These are phyloP conservation scores for Chloropsis hardwickii DNA, from an alignment of 2,113 vertebrate genomes.

Conservation along the genomic window DNA sequence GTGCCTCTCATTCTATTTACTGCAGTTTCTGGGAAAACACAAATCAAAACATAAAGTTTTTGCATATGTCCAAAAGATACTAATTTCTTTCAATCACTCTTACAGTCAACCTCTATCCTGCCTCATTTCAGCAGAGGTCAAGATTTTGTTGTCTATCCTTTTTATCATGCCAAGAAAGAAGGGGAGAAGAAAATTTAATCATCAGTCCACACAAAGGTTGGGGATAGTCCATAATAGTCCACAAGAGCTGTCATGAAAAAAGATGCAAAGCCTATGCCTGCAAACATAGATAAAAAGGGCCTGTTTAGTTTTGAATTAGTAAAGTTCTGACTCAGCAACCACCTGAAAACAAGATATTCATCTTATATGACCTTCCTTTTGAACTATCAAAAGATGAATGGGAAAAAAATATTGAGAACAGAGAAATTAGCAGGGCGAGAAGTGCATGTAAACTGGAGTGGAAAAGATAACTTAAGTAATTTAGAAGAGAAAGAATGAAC, in stretches of 20 bases:
- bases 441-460: not conserved
- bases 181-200: not conserved
- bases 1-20: not conserved
- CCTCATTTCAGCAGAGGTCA: not conserved
- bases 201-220: not conserved
- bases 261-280: not conserved
- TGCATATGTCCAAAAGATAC: not conserved
- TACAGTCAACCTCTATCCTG: not conserved
- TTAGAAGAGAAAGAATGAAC: not conserved
- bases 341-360: not conserved
- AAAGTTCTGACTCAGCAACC: not conserved
- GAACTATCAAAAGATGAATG: not conserved
- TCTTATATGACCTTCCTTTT: not conserved
- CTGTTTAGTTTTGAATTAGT: not conserved
- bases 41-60: not conserved
- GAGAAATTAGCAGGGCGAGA: not conserved
- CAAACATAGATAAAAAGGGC: not conserved
- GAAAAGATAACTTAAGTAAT: not conserved
- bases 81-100: not conserved
- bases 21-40: not conserved
- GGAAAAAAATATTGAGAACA: not conserved
- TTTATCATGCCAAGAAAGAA: not conserved
- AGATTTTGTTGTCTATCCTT: not conserved
- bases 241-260: not conserved
- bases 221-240: not conserved